A percentile compares a stretch with the other conserved stretches of the same genome.
phyloP scores from a whole-genome alignment of 2,113 vertebrate species.

The Clarias macrocephalus region DNA sequence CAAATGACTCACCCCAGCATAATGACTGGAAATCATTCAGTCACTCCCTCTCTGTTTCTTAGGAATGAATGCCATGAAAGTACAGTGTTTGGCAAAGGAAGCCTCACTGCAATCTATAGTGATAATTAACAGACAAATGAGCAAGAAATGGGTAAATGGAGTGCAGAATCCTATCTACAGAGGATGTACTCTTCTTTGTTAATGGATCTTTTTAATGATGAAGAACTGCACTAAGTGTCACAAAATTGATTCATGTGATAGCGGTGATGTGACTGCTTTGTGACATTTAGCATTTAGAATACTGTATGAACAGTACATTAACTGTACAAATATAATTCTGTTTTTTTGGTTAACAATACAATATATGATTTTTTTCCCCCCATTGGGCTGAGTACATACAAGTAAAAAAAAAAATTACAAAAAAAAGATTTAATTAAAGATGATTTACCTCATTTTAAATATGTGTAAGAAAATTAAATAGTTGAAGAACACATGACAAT shows the following conservation, averaged over 20 bases:
- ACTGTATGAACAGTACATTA: background rate
- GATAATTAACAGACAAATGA: background rate
- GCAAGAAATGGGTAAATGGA: background rate
- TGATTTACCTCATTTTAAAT: background rate
- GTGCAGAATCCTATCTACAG: background rate
- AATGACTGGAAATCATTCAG: constrained; percentile 6
- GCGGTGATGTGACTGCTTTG: background rate
- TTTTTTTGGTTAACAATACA: background rate
- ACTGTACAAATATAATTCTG: background rate
- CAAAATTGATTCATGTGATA: background rate
- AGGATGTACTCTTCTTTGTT: background rate
- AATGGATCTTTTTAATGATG: background rate
- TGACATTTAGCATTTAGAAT: background rate
- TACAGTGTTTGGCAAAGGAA: background rate
- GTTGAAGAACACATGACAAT: background rate
- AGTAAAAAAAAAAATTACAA: background rate
- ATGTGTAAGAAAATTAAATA: background rate
- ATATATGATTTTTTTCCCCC: background rate
- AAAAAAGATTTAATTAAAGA: background rate
- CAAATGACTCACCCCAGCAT: background rate
- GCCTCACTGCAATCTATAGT: background rate
- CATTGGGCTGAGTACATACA: background rate
- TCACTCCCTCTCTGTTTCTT: background rate
- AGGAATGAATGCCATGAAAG: background rate
- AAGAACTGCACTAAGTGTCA: background rate